A percentile compares a stretch with the other conserved stretches of the same genome.
These are phyloP conservation scores for Pardosa pseudoannulata DNA, from an alignment of 2,888 invertebrate genomes.

Conservation along the genomic window DNA sequence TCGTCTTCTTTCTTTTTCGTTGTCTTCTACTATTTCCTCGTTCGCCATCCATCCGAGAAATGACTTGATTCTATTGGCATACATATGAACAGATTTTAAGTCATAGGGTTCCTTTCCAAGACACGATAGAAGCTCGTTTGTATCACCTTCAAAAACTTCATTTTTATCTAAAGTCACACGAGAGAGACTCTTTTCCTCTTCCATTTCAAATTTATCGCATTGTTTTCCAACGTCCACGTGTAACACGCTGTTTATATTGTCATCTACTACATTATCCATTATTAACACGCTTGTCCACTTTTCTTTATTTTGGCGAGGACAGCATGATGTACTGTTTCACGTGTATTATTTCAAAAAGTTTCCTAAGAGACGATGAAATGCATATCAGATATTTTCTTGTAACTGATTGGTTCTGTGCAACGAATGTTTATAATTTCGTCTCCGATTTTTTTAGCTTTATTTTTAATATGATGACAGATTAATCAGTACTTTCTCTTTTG, in stretches of 20 bases:
- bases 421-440: no score
- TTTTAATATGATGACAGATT: no score
- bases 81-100: constrained; percentile 37
- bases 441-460: no score
- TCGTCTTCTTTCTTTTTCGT: no score
- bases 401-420: no score
- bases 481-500: no score
- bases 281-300: no score
- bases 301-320: no score
- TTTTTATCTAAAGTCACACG: not conserved
- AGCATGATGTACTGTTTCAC: no score
- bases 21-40: not conserved
- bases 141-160: not conserved
- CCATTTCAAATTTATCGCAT: not conserved
- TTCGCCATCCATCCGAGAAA: constrained; percentile 32
- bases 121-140: not conserved
- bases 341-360: no score
- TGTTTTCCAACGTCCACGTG: not conserved
- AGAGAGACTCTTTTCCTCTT: not conserved
- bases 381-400: no score
- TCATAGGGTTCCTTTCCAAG: not conserved
- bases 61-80: constrained; percentile 34
- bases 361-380: no score
- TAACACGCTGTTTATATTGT: not conserved
- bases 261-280: not conserved